Evolutionary conservation across 35 echinoderm and acorn worm genomes (phyloP).

Genomic region (Apostichopus parvimensis): DNA sequence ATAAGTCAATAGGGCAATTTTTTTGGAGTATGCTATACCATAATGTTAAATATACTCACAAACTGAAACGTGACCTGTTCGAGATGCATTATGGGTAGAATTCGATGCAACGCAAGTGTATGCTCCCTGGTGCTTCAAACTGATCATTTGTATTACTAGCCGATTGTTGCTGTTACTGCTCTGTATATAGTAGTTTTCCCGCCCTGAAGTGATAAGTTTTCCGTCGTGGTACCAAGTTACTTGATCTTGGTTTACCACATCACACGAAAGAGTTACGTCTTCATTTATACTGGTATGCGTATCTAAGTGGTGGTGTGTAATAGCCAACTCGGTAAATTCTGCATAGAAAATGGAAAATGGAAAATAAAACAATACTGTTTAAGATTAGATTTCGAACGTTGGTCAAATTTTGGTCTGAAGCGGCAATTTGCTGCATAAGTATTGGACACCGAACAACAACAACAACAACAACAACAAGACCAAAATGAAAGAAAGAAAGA

Average conservation of each 20-base stretch:
- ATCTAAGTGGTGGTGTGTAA: not conserved
- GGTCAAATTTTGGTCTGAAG: too few species aligned
- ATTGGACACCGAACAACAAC: too few species aligned
- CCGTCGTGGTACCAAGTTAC: conserved; percentile 1
- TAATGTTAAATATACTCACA: not conserved
- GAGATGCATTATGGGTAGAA: not conserved
- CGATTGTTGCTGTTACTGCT: too few species aligned
- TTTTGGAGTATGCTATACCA: too few species aligned
- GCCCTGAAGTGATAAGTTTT: not conserved
- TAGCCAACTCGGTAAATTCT: not conserved
- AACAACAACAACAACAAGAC: too few species aligned
- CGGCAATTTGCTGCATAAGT: too few species aligned
- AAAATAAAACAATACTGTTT: too few species aligned
- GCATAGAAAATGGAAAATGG: too few species aligned
- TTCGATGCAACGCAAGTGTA: not conserved
- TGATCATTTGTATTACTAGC: not conserved
- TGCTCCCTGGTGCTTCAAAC: not conserved
- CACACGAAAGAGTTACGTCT: not conserved
- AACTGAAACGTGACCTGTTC: not conserved
- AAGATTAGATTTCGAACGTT: too few species aligned
- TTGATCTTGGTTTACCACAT: not conserved
- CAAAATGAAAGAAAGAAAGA: too few species aligned
- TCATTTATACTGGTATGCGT: not conserved
- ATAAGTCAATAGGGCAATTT: too few species aligned
- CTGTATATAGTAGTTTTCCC: not conserved